These are phyloP conservation scores for Sus cebifrons DNA, from an alignment of 2,797 vertebrate species.

Conservation along the genomic window DNA sequence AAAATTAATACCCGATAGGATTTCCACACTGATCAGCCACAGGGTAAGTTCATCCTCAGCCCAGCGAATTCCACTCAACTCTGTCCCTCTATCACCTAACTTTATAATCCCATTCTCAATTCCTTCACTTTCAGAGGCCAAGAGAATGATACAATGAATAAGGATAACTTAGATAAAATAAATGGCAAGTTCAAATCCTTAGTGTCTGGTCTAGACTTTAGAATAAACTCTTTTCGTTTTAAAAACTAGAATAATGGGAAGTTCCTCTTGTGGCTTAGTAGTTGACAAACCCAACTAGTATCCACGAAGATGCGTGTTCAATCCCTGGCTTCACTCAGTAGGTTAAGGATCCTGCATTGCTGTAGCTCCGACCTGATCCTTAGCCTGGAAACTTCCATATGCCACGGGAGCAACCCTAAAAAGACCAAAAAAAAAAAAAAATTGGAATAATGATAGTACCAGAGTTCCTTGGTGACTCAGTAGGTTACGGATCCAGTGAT, in stretches of 20 bases:
- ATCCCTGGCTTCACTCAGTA: no score
- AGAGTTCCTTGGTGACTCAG: no score
- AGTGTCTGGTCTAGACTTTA: not conserved
- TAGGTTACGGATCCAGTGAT: no score
- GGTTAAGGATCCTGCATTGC: no score
- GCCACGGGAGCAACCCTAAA: no score
- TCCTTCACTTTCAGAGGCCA: conserved; percentile 15
- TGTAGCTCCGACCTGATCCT: no score
- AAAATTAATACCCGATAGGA: not conserved
- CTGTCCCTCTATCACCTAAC: conserved; percentile 12
- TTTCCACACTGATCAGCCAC: not conserved
- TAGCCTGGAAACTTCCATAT: no score
- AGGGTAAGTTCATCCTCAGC: not conserved
- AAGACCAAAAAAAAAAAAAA: no score
- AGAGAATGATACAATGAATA: not conserved
- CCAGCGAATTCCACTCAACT: not conserved
- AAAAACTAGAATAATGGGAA: not conserved
- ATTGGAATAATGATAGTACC: no score
- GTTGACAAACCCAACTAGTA: no score
- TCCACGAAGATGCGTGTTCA: no score
- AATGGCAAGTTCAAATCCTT: conserved; percentile 26
- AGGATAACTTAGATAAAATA: not conserved
- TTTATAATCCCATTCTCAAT: not conserved
- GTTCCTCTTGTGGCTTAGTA: no score
- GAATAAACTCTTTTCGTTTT: not conserved